A percentile compares a stretch with the other conserved stretches of the same genome.
phyloP scores from a whole-genome alignment of 2,888 invertebrate species.

The Charanyca ferruginea region DNA sequence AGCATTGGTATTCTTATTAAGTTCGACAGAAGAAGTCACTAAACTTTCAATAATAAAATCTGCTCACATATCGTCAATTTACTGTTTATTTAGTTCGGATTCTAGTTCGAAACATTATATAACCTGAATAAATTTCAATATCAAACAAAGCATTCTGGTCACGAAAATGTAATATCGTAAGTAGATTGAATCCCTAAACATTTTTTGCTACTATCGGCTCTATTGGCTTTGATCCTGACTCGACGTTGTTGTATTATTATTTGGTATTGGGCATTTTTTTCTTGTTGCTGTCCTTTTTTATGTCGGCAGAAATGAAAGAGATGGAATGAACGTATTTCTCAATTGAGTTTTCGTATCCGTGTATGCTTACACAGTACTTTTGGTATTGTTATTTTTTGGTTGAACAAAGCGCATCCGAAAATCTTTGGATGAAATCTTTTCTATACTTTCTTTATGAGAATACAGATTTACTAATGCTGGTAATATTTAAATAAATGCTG shows the following conservation, averaged over 20 bases:
- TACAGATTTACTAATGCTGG: no score
- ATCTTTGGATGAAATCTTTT: conserved; percentile 51
- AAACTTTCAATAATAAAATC: conserved; percentile 51
- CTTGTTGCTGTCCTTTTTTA: conserved; percentile 25
- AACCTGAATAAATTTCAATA: conserved; percentile 79
- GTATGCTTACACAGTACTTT: conserved; percentile 38
- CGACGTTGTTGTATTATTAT: conserved; percentile 67
- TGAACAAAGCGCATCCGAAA: conserved; percentile 65
- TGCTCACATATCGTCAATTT: conserved; percentile 62
- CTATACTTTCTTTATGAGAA: neutral
- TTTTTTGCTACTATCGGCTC: conserved; percentile 78
- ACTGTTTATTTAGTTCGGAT: conserved; percentile 70
- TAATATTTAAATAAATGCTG: no score
- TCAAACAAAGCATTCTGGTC: conserved; percentile 76
- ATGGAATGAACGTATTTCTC: conserved; percentile 26
- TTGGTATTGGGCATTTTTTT: conserved; percentile 50
- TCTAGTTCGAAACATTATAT: conserved; percentile 67
- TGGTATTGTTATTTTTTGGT: conserved; percentile 72
- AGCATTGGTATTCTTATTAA: neutral
- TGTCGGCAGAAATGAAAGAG: conserved; percentile 25
- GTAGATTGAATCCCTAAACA: conserved; percentile 82
- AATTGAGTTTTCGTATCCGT: conserved; percentile 19
- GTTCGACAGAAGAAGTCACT: neutral
- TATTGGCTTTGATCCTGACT: conserved; percentile 78
- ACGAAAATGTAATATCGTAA: conserved; percentile 82